Evolutionary conservation across 2,797 vertebrate species (phyloP), one percentile per base, ranked within the genome.

Genomic region (Hylomyscus alleni): DNA sequence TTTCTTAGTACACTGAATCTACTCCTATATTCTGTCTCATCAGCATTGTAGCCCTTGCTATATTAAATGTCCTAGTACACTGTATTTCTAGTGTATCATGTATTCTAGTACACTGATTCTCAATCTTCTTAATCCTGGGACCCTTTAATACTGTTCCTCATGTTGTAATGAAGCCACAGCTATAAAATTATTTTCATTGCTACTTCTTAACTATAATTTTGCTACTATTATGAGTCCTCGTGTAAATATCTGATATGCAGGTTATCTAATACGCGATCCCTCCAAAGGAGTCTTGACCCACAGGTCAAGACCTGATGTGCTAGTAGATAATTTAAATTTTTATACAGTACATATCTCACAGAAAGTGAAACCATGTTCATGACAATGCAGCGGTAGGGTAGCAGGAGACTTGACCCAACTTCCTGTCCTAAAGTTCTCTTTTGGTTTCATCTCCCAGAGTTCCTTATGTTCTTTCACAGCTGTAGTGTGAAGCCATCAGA

Each of bases 391-490:
- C 82, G 75, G 7, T 58, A 3, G 4, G 0, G 3, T 15, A n/a
- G 22, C 24, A 72, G 17, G 17, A 10, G 12, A 15, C 31, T 92
- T 89, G 37, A 40, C 24, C 87, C 8, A 65, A 4, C 9, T 95
- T 1, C 20, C 40, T 78, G 3, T 90, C 22, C 44, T 69, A 20
- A 40, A 40, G 9, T 13, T 87, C 76, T 75, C 7, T 22, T 26
- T 93, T 56, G 20, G 11, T 37, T 76, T 17, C 34, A 47, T 7
- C 3, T 67, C 52, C 31, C 40, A 15, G 62, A 54, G 24, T 29
- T 37, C 26, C 17, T 11, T n/a, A 6, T 24, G 20, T 4, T 50
- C 20, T 37, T 60, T 6, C 9, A 15, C 0, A 34, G n/a, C 3
- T 85, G 0, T 12, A 37, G 19, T 40, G 3, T 2, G 29, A 13